Base-by-base conservation (phyloP, 1,140 invertebrate species). In the Aphis craccivora region DNA sequence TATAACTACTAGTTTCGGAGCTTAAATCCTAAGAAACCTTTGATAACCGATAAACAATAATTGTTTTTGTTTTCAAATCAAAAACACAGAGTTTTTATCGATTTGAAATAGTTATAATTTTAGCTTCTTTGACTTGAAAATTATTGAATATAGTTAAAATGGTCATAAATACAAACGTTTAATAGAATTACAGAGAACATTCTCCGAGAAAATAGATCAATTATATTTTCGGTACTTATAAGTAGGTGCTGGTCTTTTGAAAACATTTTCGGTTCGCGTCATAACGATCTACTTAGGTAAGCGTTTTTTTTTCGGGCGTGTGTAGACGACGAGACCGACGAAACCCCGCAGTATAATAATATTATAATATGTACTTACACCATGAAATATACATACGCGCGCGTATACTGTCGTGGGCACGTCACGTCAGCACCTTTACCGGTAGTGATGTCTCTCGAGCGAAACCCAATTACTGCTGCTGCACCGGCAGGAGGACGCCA, bases 391-490 rank as follows among this genome's bases (percentile, higher is more conserved):
- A 37, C 76, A n/a, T 76, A 37, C 76, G 76, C 20, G 20, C 37
- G 37, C 76, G 1, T 37, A 81, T 37, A 37, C 37, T 37, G 14
- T 8, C 37, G 76, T 37, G 35, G n/a, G 35, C 76, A 37, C 76
- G 76, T 37, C 86, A 25, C 20, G 25, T 35, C 48, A 89, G 88
- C 23, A 30, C 88, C 60, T 76, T 35, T n/a, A 89, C 88, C 88
- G 51, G 48, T 51, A 60, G n/a, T 43, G 83, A 40, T 60, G 51
- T 90, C 53, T 53, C 20, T 90, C 53, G 90, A 91, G 60, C 90
- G 90, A 91, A 22, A 91, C 90, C 76, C 90, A 91, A 91, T 91
- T 91, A 76, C 89, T 76, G 37, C 45, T 40, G 11, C 45, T 40
- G 37, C 48, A 37, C 60, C 60, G 30, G 14, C 60, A 76, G n/a